A percentile compares a stretch with the other conserved stretches of the same genome.
Evolutionary conservation across 2,113 vertebrate genomes (phyloP).

Genomic region (Numenius arquata): DNA sequence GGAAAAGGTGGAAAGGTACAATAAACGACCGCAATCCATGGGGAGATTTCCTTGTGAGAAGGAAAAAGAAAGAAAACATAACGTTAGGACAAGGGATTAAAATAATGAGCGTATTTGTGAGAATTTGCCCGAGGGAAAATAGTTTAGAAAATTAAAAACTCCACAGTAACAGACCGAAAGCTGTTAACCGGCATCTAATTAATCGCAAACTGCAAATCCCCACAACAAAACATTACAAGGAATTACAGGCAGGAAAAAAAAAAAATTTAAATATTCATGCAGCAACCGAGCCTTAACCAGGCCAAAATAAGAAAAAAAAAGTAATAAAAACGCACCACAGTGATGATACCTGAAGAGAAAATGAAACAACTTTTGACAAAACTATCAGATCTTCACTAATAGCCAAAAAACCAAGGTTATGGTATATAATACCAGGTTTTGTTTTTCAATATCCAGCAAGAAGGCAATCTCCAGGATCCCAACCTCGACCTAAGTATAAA

Average conservation of each 20-base stretch:
- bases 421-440: too few relatives aligned
- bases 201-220: not conserved
- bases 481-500: too few relatives aligned
- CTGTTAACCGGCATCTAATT: not conserved
- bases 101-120: not conserved
- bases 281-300: not conserved
- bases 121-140: not conserved
- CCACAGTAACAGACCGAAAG: not conserved
- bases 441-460: too few relatives aligned
- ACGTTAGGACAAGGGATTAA: not conserved
- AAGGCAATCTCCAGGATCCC: too few relatives aligned
- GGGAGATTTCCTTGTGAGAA: not conserved
- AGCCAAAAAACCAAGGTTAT: too few relatives aligned
- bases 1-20: not conserved
- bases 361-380: not conserved
- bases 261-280: not conserved
- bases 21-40: not conserved
- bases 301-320: not conserved
- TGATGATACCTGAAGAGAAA: not conserved
- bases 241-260: not conserved
- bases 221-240: not conserved
- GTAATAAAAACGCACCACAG: not conserved
- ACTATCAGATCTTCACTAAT: too few relatives aligned
- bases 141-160: conserved; percentile 28
- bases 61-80: not conserved